Base-by-base conservation (phyloP, 2,113 vertebrate species). In the Catagonus wagneri region DNA sequence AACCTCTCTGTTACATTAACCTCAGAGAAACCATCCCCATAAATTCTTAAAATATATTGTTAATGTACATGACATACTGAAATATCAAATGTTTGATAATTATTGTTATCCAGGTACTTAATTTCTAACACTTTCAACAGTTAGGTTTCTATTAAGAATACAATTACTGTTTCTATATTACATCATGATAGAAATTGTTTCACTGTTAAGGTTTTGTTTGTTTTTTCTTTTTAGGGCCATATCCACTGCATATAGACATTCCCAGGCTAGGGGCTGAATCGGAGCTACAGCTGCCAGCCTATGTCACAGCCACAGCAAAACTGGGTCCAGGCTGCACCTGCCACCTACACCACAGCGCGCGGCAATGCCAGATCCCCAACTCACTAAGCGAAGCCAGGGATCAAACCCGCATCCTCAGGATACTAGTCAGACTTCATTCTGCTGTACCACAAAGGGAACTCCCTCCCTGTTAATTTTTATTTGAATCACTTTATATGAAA, bases 1-100 rank as follows among this genome's bases (percentile, higher is more conserved):
- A n/a, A 93, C 68, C 90, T 94, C 54, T n/a, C 20, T 54, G 54
- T 36, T 78, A 71, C 2, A 7, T 60, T 85, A 68, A 78, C 50
- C 19, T 52, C 52, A 52, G 23, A 74, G 60, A 68, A 90, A 79
- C 6, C 19, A 25, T 44, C 29, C 10, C 12, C 50, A 72, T 85
- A 84, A 71, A 90, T 93, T 63, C 79, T 71, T 72, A 94, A 95
- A 74, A 68, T 83, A 88, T 13, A 6, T 60, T 78, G 54, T 78
- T 78, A 56, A n/a, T 23, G 56, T 54, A 34, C n/a, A 79, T 58
- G 6, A n/a, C 4, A 79, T 34, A 58, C 20, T 79, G 93, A 95
- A 63, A 58, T 79, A 80, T 25, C 44, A 44, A 44, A 4, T 56
- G 66, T 50, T 90, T 44, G 14, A 52, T 76, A 69, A 72, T 34